Evolutionary conservation across 1,140 invertebrate species (phyloP), one percentile per base, ranked within the genome.

Genomic region (Zaprionus lachaisei): DNA sequence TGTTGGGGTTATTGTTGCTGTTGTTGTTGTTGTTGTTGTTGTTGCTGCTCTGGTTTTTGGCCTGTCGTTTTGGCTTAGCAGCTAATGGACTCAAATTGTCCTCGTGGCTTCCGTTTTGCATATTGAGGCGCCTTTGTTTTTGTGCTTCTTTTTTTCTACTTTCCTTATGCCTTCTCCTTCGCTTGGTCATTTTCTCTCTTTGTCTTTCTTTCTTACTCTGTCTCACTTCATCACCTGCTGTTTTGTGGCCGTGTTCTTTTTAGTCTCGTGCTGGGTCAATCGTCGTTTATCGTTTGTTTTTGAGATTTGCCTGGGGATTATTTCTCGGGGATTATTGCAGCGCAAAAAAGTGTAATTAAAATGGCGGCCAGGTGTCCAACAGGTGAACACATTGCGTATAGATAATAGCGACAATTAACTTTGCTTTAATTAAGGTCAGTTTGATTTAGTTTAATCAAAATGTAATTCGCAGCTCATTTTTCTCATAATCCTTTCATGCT

Each of bases 21-120:
- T 38, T 68, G 44, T 37, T 26, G 31, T 62, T 56, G 24, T 55
- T 67, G n/a, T 55, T 67, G n/a, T 57, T 28, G 37, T 44, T 80
- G 47, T 63, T 62, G 55, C 63, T 66, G 64, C 63, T 77, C 37
- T 69, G 26, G 56, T 61, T 67, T 67, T 41, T 62, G 72, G 61
- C 81, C 51, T 47, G 55, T 72, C 79, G 67, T 69, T 79, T 77
- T 80, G 77, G 83, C 83, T 87, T 86, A 87, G 77, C 80, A 83
- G 84, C 80, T 83, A 86, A 89, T 83, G 83, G 84, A 83, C 83
- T 74, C 70, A 87, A 86, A 86, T 75, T 85, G 73, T 70, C 70
- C 51, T 72, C 69, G 70, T 60, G 70, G 67, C 56, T 74, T 87
- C 54, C 73, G 56, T 62, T 83, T 75, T 69, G 58, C 57, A 75